Evolutionary conservation across 2,888 invertebrate species (phyloP), one percentile per base, ranked within the genome.

Genomic region (Diachrysia chrysitis): DNA sequence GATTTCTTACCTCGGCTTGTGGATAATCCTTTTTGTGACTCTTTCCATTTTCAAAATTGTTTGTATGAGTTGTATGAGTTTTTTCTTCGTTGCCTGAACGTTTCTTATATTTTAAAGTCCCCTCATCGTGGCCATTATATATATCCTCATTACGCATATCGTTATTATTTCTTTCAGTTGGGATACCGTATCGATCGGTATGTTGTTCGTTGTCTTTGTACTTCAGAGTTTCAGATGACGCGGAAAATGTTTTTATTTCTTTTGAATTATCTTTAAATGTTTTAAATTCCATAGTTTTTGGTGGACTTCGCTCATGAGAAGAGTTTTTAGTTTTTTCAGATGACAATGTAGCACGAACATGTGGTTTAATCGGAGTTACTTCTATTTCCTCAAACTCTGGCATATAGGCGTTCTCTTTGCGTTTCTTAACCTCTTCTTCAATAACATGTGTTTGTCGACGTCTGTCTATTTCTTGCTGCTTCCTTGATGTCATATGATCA

Each of bases 401-500:
- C 92, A 94, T 94, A 57, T 95, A 95, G 7, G 89, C 87, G 77
- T 92, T 95, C 81, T 95, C 95, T 86, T 95, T 95, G 17, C 89
- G 91, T 73, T 89, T 91, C 81, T 94, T 95, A 21, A 91, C 87
- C 65, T 95, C 93, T 63, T 92, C 89, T 17, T 95, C 93, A 75
- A 87, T 75, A 48, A 87, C 85, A 76, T 93, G 93, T 21, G 90
- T 87, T 82, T 94, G 93, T n/a, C 94, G 90, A 75, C 93, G 95
- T 78, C 92, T 90, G 71, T 95, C 94, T 74, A 92, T 83, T 86
- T 95, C 95, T 89, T 94, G 95, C 83, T 93, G 96, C 82, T 95
- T 96, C 89, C 95, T 89, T 79, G 92, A 91, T 73, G 92, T 94
- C 95, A 93, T 95, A 82, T 97, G 97, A 91, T 98, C 98, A 81